Evolutionary conservation across 2,888 invertebrate genomes (phyloP), one percentile per base, ranked within the genome.

Genomic region (Oscheius onirici): DNA sequence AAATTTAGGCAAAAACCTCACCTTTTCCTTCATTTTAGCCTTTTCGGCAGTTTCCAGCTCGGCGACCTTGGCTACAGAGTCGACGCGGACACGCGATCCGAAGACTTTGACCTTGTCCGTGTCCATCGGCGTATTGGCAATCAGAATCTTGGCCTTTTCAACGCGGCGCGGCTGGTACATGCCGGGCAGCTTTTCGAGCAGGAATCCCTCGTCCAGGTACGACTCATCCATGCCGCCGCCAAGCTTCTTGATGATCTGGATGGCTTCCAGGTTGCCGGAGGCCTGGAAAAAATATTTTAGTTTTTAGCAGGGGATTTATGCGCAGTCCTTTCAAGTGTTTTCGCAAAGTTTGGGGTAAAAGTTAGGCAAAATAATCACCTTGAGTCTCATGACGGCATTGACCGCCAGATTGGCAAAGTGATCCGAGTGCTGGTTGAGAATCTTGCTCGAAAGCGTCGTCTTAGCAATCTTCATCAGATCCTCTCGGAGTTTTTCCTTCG

Each of bases 91-190:
- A 78, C 95, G 92, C 51, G 96, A 96, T 54, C 97, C 97, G 89
- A 99, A 99, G 24, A 99, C 89, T 88, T 88, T 84, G n/a, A 87
- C 82, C 79, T 81, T 99, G 88, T 99, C 99, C 0, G 97, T 95
- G 90, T 99, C 99, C 99, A 99, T 99, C 0, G 99, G 95, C 11
- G 99, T 99, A 89, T 99, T 99, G 13, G 97, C 97, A 84, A 99
- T 95, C 26, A 99, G 91, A 87, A 99, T 97, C 87, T 92, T 93
- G 1, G 97, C 97, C 87, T 99, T 96, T 87, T 95, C 95, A 80
- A 99, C 90, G 81, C 92, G 91, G 88, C 96, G 95, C 0, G 99
- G 99, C 89, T 99, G 99, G 90, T 97, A 95, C 28, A 99, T 93
- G 76, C 99, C 99, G 28, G 95, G 91, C 90, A 94, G 95, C 88